phyloP scores from a whole-genome alignment of 1,140 invertebrate genomes.

The Bursaphelenchus mucronatus region DNA sequence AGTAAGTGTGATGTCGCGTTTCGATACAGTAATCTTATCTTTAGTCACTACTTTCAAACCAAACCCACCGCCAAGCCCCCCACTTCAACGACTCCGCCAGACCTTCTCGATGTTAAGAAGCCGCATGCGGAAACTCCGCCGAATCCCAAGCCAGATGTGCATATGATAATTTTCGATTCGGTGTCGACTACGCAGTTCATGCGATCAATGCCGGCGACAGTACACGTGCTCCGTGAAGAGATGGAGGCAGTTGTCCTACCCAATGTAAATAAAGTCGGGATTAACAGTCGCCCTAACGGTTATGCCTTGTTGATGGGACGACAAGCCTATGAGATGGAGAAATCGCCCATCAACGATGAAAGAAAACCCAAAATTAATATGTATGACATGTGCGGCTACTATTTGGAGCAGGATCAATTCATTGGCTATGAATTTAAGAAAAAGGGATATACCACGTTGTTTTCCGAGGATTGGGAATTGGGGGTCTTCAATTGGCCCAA shows the following conservation, averaged over 20 bases:
- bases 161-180: constrained; percentile 7
- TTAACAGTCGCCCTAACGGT: constrained; percentile 5
- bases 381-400: background rate
- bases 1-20: too few species aligned
- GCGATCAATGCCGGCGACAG: constrained; percentile 6
- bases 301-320: constrained; percentile 6
- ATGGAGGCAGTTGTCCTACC: constrained; percentile 11
- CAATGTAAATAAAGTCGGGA: constrained; percentile 18
- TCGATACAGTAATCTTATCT: too few species aligned
- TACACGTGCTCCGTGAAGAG: background rate
- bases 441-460: background rate
- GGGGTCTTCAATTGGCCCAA: constrained; percentile 30
- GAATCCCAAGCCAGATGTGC: background rate
- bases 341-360: background rate
- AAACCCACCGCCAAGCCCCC: too few species aligned
- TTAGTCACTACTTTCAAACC: too few species aligned
- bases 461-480: background rate
- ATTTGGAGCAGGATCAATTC: background rate
- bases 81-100: too few species aligned
- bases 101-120: too few species aligned
- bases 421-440: background rate
- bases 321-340: background rate
- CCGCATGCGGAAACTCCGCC: too few species aligned
- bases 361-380: background rate
- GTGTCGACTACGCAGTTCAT: background rate